Percentiles rank a stretch among this genome's conserved stretches.
These are phyloP conservation scores for Bombus ignitus DNA, from an alignment of 1,140 invertebrate genomes.

Conservation along the genomic window DNA sequence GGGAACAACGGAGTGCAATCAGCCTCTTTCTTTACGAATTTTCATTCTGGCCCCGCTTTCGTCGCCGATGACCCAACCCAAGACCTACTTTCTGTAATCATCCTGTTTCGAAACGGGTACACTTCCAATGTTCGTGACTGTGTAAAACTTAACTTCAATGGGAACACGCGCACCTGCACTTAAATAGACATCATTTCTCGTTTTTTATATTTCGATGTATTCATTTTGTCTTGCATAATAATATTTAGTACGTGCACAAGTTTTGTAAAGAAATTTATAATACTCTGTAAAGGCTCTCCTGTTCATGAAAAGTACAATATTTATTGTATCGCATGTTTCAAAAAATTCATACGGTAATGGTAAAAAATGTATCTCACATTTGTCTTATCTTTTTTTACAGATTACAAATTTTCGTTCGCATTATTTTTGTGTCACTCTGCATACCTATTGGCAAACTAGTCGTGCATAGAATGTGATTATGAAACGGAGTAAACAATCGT, in stretches of 20 bases:
- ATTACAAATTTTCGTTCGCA: not conserved
- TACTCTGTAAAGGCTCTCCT: not conserved
- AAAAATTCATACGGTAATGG: not conserved
- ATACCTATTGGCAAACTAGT: too few relatives aligned
- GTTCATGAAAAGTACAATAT: not conserved
- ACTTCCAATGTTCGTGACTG: slow-evolving; percentile 9
- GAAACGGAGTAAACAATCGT: not conserved
- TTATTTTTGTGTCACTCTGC: not conserved
- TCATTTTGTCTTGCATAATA: not conserved
- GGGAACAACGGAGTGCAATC: not conserved
- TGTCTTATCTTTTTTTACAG: not conserved
- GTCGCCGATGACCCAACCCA: slow-evolving; percentile 20
- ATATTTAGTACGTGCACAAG: not conserved
- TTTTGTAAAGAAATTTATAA: not conserved
- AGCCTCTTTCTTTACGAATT: slow-evolving; percentile 12
- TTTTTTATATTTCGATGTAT: not conserved
- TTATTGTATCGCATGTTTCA: not conserved
- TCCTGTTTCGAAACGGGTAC: slow-evolving; percentile 16
- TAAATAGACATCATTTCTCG: not conserved
- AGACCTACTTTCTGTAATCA: slow-evolving; percentile 32
- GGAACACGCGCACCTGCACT: not conserved
- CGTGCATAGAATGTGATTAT: not conserved
- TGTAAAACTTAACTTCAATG: slow-evolving; percentile 7
- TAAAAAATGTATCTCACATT: not conserved
- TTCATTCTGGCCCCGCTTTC: slow-evolving; percentile 11